Evolutionary conservation across 1,140 invertebrate genomes (phyloP).

Genomic region (Aphis craccivora): DNA sequence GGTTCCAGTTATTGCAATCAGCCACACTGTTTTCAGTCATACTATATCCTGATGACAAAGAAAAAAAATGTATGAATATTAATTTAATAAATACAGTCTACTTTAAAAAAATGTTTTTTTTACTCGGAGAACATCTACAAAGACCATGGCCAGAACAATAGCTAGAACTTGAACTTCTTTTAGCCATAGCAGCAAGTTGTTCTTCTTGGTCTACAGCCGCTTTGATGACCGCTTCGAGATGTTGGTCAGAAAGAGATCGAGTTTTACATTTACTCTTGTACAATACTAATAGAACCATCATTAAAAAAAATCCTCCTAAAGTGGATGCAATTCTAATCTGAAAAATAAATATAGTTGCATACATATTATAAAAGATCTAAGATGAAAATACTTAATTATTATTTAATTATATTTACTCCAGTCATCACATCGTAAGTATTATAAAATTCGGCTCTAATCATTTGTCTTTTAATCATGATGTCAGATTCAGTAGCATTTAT

Average conservation of each 20-base stretch:
- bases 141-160: constrained; percentile 51
- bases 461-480: constrained; percentile 58
- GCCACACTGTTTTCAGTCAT: constrained; percentile 8
- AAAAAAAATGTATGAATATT: neutral
- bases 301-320: constrained; percentile 83
- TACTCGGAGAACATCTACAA: constrained; percentile 49
- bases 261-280: constrained; percentile 80
- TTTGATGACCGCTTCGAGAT: constrained; percentile 72
- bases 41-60: constrained; percentile 25
- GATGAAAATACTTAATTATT: neutral
- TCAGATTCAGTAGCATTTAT: constrained; percentile 57
- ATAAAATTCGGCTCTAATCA: constrained; percentile 76
- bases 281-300: constrained; percentile 85
- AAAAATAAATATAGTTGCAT: constrained; percentile 5
- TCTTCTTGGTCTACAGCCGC: constrained; percentile 79
- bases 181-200: constrained; percentile 75
- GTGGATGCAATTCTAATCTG: constrained; percentile 82
- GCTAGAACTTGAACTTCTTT: constrained; percentile 49
- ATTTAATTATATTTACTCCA: constrained; percentile 66
- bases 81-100: neutral
- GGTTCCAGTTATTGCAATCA: constrained; percentile 52
- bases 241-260: constrained; percentile 66
- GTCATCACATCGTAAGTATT: constrained; percentile 91
- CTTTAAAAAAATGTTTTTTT: neutral
- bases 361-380: neutral